phyloP scores from a whole-genome alignment of 1,140 invertebrate genomes.

The Hestina assimilis region DNA sequence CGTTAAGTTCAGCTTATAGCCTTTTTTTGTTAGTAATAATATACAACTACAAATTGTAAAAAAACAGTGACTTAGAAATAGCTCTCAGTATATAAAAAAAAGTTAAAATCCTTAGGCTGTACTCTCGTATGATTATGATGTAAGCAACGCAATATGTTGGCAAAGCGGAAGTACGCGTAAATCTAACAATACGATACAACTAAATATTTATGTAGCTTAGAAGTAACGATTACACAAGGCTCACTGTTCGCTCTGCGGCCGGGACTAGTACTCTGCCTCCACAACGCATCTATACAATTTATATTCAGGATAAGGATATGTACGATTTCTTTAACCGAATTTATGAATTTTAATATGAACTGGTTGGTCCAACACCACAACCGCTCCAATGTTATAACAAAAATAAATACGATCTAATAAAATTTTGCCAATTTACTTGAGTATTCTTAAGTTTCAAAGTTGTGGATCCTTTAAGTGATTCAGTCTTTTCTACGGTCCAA shows the following conservation, averaged over 20 bases:
- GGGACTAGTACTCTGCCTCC: constrained; percentile 38
- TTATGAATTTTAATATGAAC: constrained; percentile 41
- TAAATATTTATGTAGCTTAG: constrained; percentile 76
- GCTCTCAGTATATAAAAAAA: constrained; percentile 76
- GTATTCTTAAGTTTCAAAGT: constrained; percentile 60
- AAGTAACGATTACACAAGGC: constrained; percentile 74
- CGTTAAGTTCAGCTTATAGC: constrained; percentile 63
- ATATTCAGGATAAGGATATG: constrained; percentile 73
- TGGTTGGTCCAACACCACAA: constrained; percentile 70
- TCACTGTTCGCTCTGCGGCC: constrained; percentile 39
- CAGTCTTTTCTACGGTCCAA: constrained; percentile 74
- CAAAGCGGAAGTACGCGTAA: constrained; percentile 75
- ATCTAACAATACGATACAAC: constrained; percentile 76
- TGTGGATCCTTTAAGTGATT: constrained; percentile 61
- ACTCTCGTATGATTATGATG: constrained; percentile 75
- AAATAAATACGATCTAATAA: constrained; percentile 43
- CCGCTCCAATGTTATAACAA: constrained; percentile 52
- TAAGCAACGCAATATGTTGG: constrained; percentile 77
- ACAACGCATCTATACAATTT: constrained; percentile 35
- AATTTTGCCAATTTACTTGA: constrained; percentile 61
- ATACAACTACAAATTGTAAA: constrained; percentile 68
- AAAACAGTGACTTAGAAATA: constrained; percentile 76
- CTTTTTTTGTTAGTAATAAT: constrained; percentile 55
- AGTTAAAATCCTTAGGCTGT: constrained; percentile 78
- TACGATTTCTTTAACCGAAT: constrained; percentile 66